These are phyloP conservation scores for Gallinago paraguaiae DNA, from an alignment of 2,113 vertebrate species.

Conservation along the genomic window DNA sequence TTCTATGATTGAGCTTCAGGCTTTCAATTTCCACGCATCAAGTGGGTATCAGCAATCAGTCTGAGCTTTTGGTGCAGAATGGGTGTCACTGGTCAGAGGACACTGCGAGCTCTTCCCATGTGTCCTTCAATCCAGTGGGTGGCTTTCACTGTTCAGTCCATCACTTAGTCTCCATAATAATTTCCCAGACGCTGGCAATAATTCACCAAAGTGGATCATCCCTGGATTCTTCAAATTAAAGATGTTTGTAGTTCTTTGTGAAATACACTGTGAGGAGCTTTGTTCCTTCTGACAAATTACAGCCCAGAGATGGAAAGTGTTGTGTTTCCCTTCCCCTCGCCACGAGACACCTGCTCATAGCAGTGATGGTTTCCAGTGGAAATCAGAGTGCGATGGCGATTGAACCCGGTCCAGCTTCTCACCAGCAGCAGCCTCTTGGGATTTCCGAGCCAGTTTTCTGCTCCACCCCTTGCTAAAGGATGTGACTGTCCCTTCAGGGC, in stretches of 20 bases:
- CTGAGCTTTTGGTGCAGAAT: no score
- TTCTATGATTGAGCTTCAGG: no score
- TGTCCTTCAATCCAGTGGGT: not conserved
- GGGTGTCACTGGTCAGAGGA: no score
- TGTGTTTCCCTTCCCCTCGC: not conserved
- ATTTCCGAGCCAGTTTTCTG: not conserved
- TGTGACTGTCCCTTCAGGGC: not conserved
- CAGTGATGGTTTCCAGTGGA: not conserved
- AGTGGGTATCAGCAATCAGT: no score
- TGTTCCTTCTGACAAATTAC: not conserved
- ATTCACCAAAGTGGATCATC: not conserved
- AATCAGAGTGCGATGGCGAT: fast-evolving
- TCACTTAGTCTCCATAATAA: not conserved
- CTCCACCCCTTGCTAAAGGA: not conserved
- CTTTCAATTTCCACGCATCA: no score
- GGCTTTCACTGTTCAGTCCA: not conserved
- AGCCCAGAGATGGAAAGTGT: fast-evolving
- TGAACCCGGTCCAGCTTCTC: not conserved
- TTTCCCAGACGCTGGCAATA: not conserved
- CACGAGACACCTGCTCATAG: fast-evolving
- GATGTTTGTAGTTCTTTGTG: not conserved
- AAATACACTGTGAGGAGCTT: not conserved
- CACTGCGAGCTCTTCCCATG: not conserved
- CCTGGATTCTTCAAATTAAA: not conserved
- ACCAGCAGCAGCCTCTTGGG: not conserved